A percentile compares a stretch with the other conserved stretches of the same genome.
phyloP scores from a whole-genome alignment of 2,888 invertebrate species.

The Prosopocoilus inquinatus region DNA sequence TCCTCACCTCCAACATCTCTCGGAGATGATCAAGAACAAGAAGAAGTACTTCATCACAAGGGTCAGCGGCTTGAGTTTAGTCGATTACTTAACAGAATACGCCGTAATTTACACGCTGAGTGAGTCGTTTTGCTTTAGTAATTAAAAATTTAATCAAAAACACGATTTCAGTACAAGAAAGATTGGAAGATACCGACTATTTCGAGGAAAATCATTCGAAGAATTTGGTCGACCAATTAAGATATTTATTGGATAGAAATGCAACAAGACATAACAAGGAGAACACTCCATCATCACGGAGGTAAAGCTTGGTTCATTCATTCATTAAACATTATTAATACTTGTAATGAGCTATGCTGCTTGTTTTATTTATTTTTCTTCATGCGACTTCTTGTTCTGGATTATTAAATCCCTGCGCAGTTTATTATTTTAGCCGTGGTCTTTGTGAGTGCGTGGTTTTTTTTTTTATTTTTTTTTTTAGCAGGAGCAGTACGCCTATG shows the following conservation, averaged over 20 bases:
- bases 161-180: constrained; percentile 41
- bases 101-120: constrained; percentile 43
- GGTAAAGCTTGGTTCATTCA: constrained; percentile 6
- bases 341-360: neutral
- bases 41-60: constrained; percentile 44
- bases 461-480: constrained; percentile 6
- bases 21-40: constrained; percentile 29
- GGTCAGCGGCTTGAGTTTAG: constrained; percentile 41
- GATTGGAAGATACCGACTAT: constrained; percentile 42
- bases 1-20: constrained; percentile 34
- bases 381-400: too few relatives aligned
- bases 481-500: constrained; percentile 15
- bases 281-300: constrained; percentile 11
- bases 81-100: constrained; percentile 45
- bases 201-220: constrained; percentile 33
- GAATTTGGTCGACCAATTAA: constrained; percentile 37
- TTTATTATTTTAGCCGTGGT: neutral
- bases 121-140: constrained; percentile 24
- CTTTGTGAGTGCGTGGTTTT: neutral
- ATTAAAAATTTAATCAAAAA: neutral
- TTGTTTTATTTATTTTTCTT: neutral
- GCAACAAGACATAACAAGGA: neutral
- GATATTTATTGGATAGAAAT: constrained; percentile 38
- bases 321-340: neutral
- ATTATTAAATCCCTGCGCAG: too few relatives aligned